These are phyloP conservation scores for Cotesia chilonis DNA, from an alignment of 1,140 invertebrate species.

Conservation along the genomic window DNA sequence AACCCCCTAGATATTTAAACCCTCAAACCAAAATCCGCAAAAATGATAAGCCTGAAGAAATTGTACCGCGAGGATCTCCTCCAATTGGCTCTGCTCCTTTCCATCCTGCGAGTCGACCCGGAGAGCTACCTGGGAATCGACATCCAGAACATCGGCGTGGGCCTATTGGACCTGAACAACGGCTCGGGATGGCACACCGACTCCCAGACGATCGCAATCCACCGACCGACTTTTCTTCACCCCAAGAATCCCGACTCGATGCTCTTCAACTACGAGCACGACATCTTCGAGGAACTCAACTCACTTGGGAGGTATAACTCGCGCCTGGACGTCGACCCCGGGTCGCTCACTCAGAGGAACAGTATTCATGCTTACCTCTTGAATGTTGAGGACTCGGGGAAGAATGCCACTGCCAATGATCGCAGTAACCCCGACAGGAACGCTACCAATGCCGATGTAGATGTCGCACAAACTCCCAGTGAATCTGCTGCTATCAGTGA, in stretches of 20 bases:
- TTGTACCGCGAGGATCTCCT: slow-evolving; percentile 80
- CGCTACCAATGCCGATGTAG: slow-evolving; percentile 47
- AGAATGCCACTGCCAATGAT: slow-evolving; percentile 42
- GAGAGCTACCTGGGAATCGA: slow-evolving; percentile 73
- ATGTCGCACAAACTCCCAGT: slow-evolving; percentile 42
- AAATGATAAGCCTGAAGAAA: slow-evolving; percentile 80
- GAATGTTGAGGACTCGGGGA: slow-evolving; percentile 59
- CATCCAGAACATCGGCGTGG: slow-evolving; percentile 64
- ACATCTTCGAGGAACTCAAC: slow-evolving; percentile 81
- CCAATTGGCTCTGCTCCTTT: slow-evolving; percentile 79
- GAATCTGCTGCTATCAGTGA: slow-evolving; percentile 50
- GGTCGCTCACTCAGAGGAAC: slow-evolving; percentile 38
- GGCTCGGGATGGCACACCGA: slow-evolving; percentile 73
- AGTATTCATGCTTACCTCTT: slow-evolving; percentile 67
- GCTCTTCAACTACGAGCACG: slow-evolving; percentile 75
- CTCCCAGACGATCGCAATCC: slow-evolving; percentile 62
- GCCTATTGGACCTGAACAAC: slow-evolving; percentile 71
- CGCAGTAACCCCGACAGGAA: slow-evolving; percentile 45
- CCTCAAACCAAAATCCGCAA: slow-evolving; percentile 36
- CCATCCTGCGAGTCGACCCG: slow-evolving; percentile 78
- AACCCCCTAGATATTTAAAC: not conserved
- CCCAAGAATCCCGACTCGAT: slow-evolving; percentile 80
- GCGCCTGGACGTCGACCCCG: slow-evolving; percentile 47
- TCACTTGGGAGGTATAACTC: slow-evolving; percentile 70
- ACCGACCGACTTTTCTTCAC: slow-evolving; percentile 71